Evolutionary conservation across 2,888 invertebrate species (phyloP).

Genomic region (Andrena fulva): DNA sequence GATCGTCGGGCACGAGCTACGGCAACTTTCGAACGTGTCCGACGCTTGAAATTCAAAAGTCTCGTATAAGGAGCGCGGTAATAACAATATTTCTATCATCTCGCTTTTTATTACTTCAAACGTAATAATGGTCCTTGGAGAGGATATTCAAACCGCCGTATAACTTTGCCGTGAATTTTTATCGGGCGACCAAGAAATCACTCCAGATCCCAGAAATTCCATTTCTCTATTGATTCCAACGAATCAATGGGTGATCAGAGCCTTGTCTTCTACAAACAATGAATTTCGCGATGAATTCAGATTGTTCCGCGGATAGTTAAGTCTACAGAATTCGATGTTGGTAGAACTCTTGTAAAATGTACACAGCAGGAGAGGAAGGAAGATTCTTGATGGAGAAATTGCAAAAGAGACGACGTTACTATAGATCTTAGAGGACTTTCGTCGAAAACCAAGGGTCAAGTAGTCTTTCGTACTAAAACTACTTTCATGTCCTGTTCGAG

Average conservation of each 20-base stretch:
- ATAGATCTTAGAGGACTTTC: not conserved
- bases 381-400: not conserved
- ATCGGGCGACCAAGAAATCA: no score
- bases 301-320: not conserved
- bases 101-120: not conserved
- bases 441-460: not conserved
- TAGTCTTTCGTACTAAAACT: not conserved
- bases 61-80: not conserved
- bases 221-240: no score
- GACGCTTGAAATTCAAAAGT: slow-evolving; percentile 7
- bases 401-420: not conserved
- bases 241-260: no score
- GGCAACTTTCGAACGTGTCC: slow-evolving; percentile 9
- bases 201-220: no score
- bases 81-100: not conserved
- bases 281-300: not conserved
- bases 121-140: not conserved
- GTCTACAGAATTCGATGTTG: not conserved
- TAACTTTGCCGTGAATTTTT: no score
- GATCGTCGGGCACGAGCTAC: not conserved
- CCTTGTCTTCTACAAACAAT: no score
- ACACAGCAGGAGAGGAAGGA: not conserved
- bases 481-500: slow-evolving; percentile 5
- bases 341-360: not conserved
- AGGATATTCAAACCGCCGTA: no score